These are phyloP conservation scores for Ceyx erithaca DNA, from an alignment of 2,797 vertebrate genomes.

Conservation along the genomic window DNA sequence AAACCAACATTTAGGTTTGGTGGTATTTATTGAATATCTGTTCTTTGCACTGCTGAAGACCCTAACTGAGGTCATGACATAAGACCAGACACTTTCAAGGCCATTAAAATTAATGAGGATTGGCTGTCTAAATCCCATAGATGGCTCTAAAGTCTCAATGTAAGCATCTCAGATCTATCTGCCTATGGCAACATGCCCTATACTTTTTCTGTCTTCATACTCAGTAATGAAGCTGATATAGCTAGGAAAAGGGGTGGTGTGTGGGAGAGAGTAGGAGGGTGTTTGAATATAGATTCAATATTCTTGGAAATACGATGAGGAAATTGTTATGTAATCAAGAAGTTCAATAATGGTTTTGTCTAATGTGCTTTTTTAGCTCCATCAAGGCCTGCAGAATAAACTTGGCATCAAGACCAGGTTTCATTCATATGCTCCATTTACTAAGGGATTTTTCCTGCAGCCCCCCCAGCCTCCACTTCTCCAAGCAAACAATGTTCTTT, in stretches of 20 bases:
- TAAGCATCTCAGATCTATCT: conserved; percentile 47
- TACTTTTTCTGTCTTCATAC: conserved; percentile 48
- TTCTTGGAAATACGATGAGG: conserved; percentile 73
- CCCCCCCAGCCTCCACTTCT: neutral
- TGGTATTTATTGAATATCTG: neutral
- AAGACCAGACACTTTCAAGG: neutral
- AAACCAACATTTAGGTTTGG: neutral
- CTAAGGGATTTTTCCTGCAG: conserved; percentile 1
- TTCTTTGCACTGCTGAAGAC: neutral
- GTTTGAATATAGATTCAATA: conserved; percentile 69
- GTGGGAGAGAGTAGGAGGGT: conserved; percentile 65
- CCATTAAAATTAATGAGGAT: conserved; percentile 13
- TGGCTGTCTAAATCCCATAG: conserved; percentile 40
- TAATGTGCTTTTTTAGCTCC: conserved; percentile 61
- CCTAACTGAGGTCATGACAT: neutral
- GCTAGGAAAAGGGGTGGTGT: conserved; percentile 59
- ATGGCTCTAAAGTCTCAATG: conserved; percentile 56
- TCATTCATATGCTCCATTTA: conserved; percentile 53
- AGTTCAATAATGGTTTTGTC: conserved; percentile 65
- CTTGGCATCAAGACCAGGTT: conserved; percentile 22
- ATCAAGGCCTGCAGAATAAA: conserved; percentile 35
- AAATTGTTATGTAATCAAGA: conserved; percentile 70
- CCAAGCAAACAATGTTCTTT: neutral
- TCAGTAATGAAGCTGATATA: conserved; percentile 61
- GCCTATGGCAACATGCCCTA: conserved; percentile 46